These are phyloP conservation scores for Ictalurus furcatus DNA, from an alignment of 2,113 vertebrate genomes.

Conservation along the genomic window DNA sequence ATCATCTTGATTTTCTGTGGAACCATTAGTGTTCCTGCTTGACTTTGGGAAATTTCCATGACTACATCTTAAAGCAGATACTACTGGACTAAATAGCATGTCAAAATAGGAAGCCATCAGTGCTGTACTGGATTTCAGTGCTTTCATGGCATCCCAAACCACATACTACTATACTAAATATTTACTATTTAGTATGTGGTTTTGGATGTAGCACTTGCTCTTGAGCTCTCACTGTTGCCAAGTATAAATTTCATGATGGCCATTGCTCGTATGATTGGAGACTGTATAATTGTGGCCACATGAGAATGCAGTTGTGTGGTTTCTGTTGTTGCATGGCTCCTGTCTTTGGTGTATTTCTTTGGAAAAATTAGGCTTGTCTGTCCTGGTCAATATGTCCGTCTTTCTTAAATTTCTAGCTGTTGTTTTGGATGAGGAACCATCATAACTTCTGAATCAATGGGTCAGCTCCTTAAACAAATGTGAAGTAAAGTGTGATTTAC, in stretches of 20 bases:
- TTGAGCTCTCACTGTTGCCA: neutral
- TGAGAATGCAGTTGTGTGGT: constrained; percentile 5
- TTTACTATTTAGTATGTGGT: constrained; percentile 3
- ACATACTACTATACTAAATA: neutral
- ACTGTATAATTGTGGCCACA: neutral
- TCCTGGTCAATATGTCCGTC: neutral
- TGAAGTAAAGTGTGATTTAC: neutral
- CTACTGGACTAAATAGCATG: neutral
- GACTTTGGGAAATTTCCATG: neutral
- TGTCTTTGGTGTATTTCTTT: constrained; percentile 4
- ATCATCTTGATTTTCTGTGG: neutral
- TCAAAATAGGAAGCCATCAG: neutral
- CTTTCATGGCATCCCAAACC: neutral
- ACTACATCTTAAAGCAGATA: neutral
- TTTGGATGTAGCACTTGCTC: neutral
- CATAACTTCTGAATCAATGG: neutral
- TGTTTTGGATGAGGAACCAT: neutral
- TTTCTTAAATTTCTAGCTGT: neutral
- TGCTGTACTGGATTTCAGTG: neutral
- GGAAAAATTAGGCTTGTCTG: neutral
- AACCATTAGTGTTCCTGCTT: neutral
- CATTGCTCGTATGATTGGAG: neutral
- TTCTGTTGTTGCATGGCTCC: neutral
- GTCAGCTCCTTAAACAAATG: neutral
- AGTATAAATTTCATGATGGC: neutral